Conservation (phyloP, 1,140 invertebrate genomes). For the Saxidomus purpurata region DNA sequence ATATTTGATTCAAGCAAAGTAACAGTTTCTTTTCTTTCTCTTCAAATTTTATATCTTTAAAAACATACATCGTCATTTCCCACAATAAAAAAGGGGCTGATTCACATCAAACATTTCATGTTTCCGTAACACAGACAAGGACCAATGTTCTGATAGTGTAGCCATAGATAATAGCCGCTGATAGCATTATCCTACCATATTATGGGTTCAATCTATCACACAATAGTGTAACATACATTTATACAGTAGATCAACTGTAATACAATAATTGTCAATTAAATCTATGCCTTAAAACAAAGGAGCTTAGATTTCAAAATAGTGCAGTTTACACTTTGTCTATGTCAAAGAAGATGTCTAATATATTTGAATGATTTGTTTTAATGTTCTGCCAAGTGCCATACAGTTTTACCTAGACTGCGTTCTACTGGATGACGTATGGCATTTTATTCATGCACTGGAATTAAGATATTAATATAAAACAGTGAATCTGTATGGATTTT, state of each 20-base stretch:
- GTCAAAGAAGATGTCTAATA: constrained; percentile 23
- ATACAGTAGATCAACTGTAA: background rate
- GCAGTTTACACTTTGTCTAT: constrained; percentile 6
- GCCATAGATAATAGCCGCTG: background rate
- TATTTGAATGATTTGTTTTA: constrained; percentile 20
- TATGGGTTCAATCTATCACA: background rate
- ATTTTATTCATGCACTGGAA: too few species aligned
- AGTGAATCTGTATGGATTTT: too few species aligned
- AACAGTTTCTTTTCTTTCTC: too few species aligned
- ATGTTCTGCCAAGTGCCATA: background rate
- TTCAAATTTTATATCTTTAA: too few species aligned
- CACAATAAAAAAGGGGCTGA: constrained; percentile 19
- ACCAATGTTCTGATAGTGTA: background rate
- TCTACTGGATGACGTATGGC: background rate
- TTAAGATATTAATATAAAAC: too few species aligned
- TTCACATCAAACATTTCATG: constrained; percentile 32
- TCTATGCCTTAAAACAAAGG: background rate
- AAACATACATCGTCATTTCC: background rate
- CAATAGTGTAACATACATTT: constrained; percentile 19
- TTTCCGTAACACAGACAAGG: background rate
- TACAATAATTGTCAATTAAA: background rate
- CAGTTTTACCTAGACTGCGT: background rate
- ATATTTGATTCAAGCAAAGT: too few species aligned
- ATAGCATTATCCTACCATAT: constrained; percentile 5
- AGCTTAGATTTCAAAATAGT: background rate